Evolutionary conservation across 2,888 invertebrate genomes (phyloP).

Genomic region (Xestia rhomboidea): DNA sequence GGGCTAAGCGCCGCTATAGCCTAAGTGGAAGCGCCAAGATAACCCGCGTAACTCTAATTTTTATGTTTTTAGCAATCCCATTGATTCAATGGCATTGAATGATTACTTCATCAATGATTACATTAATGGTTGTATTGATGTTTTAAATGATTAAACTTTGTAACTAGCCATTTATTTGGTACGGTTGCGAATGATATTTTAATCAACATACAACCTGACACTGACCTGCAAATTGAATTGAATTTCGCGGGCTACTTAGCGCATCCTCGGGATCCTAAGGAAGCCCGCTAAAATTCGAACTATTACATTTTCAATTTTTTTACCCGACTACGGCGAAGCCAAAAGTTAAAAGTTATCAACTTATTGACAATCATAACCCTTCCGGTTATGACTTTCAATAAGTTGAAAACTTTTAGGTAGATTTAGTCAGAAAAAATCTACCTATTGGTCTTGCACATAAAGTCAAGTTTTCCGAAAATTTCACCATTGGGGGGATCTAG

Average conservation of each 20-base stretch:
- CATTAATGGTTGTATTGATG: not conserved
- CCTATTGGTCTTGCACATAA: too few relatives aligned
- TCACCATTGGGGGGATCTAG: too few relatives aligned
- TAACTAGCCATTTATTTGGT: too few relatives aligned
- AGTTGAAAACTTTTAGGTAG: too few relatives aligned
- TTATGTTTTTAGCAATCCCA: not conserved
- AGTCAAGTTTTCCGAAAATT: too few relatives aligned
- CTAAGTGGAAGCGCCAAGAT: not conserved
- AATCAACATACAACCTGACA: not conserved
- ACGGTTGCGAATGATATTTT: not conserved
- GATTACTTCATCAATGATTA: not conserved
- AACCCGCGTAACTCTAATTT: not conserved
- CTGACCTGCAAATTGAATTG: not conserved
- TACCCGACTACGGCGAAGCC: not conserved
- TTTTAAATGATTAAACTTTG: not conserved
- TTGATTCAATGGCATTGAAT: not conserved
- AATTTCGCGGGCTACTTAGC: not conserved
- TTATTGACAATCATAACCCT: too few relatives aligned
- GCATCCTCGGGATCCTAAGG: not conserved
- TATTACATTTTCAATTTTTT: not conserved
- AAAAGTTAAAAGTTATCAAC: too few relatives aligned
- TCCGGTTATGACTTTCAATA: too few relatives aligned
- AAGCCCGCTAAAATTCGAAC: not conserved
- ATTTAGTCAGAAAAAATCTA: too few relatives aligned
- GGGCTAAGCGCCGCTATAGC: not conserved